Conservation (phyloP, 2,113 vertebrate species). For the Dermatemys mawii region DNA sequence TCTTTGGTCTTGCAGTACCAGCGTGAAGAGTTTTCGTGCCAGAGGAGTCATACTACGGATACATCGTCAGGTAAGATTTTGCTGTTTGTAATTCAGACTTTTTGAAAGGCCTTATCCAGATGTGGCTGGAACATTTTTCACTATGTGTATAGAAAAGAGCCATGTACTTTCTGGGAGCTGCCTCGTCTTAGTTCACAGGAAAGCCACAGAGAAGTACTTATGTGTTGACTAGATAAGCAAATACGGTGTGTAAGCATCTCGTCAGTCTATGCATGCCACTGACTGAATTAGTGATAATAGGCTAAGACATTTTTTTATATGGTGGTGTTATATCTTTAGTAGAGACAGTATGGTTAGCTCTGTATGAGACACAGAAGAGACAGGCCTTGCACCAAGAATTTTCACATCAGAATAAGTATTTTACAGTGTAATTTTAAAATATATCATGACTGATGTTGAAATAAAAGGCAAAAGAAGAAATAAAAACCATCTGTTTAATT, state of each 20-base stretch:
- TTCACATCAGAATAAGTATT: background rate
- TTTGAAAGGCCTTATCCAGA: background rate
- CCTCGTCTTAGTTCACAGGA: background rate
- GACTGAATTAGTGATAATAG: background rate
- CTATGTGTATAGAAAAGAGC: background rate
- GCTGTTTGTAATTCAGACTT: background rate
- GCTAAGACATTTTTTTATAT: background rate
- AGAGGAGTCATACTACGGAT: background rate
- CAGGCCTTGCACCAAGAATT: background rate
- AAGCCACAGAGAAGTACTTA: background rate
- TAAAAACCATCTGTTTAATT: background rate
- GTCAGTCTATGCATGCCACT: background rate
- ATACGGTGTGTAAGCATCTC: background rate
- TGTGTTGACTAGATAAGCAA: background rate
- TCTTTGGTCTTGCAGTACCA: constrained; percentile 49
- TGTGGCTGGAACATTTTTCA: background rate
- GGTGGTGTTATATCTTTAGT: background rate
- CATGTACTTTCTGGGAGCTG: fast-evolving
- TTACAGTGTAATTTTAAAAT: background rate
- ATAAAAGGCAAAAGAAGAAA: background rate
- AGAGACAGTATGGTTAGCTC: background rate
- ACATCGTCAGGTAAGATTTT: constrained; percentile 66
- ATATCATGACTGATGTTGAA: background rate
- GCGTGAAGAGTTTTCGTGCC: background rate
- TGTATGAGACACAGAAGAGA: background rate